Conservation (phyloP, 92 coral and sea anemone genomes). For the Virgularia gustaviana region DNA sequence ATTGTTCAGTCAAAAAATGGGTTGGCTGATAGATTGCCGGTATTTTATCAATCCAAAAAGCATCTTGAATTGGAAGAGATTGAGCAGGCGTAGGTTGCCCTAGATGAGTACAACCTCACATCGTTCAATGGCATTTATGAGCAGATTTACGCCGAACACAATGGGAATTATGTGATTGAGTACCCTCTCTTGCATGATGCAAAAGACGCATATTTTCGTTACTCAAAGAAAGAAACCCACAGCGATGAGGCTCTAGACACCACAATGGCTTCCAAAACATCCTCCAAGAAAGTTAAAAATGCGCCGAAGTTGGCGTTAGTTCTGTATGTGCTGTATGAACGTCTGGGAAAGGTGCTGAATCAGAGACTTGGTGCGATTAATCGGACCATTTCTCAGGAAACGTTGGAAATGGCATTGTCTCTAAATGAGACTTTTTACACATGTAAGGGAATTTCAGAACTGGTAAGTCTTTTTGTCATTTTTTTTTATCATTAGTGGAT, state of each 20-base stretch:
- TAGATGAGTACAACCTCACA: background rate
- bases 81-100: background rate
- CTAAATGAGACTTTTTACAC: slow-evolving; percentile 45
- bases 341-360: slow-evolving; percentile 29
- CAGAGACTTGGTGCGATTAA: slow-evolving; percentile 39
- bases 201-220: slow-evolving; percentile 5
- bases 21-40: slow-evolving; percentile 11
- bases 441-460: slow-evolving; percentile 49
- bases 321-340: slow-evolving; percentile 45
- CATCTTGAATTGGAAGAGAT: background rate
- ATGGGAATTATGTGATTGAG: background rate
- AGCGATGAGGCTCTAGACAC: background rate
- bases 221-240: slow-evolving; percentile 1
- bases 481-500: no score
- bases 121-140: slow-evolving; percentile 5
- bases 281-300: slow-evolving; percentile 41
- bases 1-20: no score
- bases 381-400: slow-evolving; percentile 26
- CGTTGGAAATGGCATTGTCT: slow-evolving; percentile 46
- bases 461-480: no score
- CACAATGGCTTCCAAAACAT: background rate
- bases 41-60: slow-evolving; percentile 3
- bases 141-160: slow-evolving; percentile 9
- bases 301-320: slow-evolving; percentile 36
- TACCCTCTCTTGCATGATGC: slow-evolving; percentile 2